These are phyloP conservation scores for Chloropsis hardwickii DNA, from an alignment of 2,113 vertebrate genomes.

Conservation along the genomic window DNA sequence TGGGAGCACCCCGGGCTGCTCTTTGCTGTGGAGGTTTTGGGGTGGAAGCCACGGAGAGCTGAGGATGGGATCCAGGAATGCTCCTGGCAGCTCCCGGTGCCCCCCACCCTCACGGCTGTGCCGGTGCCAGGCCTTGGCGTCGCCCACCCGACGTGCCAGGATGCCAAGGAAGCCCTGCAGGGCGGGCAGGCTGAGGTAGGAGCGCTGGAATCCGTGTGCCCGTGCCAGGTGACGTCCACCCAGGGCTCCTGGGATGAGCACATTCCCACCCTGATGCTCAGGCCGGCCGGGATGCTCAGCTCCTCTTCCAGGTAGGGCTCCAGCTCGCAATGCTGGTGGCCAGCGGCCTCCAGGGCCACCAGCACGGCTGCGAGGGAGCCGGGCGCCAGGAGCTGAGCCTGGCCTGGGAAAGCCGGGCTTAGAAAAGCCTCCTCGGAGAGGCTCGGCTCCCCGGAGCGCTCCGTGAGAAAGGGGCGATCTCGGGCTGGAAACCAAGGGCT, in stretches of 20 bases:
- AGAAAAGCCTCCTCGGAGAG: not conserved
- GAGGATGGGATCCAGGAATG: not conserved
- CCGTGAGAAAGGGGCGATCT: not conserved
- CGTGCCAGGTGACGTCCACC: not conserved
- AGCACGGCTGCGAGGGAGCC: too few relatives aligned
- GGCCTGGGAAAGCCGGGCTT: not conserved
- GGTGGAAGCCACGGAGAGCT: fast-evolving
- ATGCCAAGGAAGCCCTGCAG: not conserved
- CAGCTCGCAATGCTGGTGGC: not conserved
- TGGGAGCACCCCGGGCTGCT: not conserved
- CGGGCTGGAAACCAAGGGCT: not conserved
- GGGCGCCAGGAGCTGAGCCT: not conserved
- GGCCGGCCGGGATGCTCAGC: fast-evolving
- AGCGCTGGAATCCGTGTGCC: not conserved
- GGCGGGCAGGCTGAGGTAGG: not conserved
- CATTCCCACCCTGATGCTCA: not conserved
- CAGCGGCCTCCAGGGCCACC: not conserved
- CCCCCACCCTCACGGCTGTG: not conserved
- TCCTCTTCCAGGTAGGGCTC: not conserved
- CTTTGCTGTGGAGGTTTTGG: fast-evolving
- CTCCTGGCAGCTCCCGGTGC: fast-evolving
- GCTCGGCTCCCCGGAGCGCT: not conserved
- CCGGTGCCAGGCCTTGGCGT: not conserved
- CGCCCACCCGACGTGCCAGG: fast-evolving
- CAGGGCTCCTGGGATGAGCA: not conserved